Evolutionary conservation across 2,113 vertebrate species (phyloP), one percentile per base, ranked within the genome.

Genomic region (Nannospalax galili): DNA sequence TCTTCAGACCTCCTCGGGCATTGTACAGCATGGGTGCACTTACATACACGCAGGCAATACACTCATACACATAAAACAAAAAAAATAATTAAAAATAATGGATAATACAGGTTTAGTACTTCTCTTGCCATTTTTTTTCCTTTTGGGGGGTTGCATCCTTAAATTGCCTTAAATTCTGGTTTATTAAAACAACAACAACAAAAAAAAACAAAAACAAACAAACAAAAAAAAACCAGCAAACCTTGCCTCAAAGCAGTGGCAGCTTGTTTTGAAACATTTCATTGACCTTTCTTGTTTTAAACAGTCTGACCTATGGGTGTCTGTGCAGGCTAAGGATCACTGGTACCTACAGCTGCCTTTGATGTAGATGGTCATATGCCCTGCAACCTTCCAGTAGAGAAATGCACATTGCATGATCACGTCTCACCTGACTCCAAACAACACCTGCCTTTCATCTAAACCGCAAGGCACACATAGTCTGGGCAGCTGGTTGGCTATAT

Each of bases 401-500:
- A 14, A 7, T 32, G 62, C 35, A 28, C 72, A 12, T 73, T 96
- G 94, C 93, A 96, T n/a, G 65, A 84, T 22, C 75, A 79, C 65
- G 20, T 70, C 87, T 85, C 84, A 90, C 93, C 52, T 77, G 88
- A 67, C 20, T 88, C 60, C 77, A 35, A 79, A 35, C 6, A 87
- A 75, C 90, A 81, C 92, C 72, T 94, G 94, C 56, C 64, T 96
- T 52, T 90, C 84, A 91, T 96, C 88, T 94, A 67, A 75, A 90
- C 80, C 40, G 32, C 62, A 48, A 42, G 62, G 82, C 11, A 0
- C 90, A 72, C 7, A n/a, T 45, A 58, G 52, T 42, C 82, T 52
- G 62, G 32, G 58, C 45, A 45, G 42, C 45, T 30, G 3, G 1
- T n/a, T 82, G 62, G 80, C 40, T 16, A 24, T 62, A 56, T 95